These are phyloP conservation scores for Globodera ellingtonae DNA, from an alignment of 1,140 invertebrate genomes.

Conservation along the genomic window DNA sequence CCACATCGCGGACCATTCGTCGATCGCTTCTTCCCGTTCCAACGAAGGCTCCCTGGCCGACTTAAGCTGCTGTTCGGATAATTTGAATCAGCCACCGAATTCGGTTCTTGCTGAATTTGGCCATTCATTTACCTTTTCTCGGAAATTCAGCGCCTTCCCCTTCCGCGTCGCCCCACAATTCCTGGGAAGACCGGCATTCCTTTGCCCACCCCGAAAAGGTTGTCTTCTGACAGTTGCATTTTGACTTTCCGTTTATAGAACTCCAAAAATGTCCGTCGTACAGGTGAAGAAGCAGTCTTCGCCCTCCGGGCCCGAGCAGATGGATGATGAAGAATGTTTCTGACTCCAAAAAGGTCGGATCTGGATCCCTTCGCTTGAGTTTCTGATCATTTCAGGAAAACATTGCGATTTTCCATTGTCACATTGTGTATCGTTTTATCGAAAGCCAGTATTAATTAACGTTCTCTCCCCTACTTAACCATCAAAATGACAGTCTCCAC, in stretches of 20 bases:
- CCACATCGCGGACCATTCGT: conserved; percentile 26
- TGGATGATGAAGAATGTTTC: conserved; percentile 29
- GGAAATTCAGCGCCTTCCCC: conserved; percentile 39
- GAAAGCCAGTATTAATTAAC: too few relatives aligned
- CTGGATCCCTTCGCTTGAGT: neutral
- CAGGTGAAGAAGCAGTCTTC: conserved; percentile 10
- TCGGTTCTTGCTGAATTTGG: conserved; percentile 23
- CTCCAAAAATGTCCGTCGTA: conserved; percentile 6
- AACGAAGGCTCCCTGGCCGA: conserved; percentile 43
- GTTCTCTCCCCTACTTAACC: too few relatives aligned
- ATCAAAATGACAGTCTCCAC: too few relatives aligned
- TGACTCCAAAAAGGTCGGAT: neutral
- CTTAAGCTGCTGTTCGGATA: conserved; percentile 26
- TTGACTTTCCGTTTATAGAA: conserved; percentile 8
- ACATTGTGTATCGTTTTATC: too few relatives aligned
- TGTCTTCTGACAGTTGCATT: neutral
- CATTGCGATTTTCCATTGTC: too few relatives aligned
- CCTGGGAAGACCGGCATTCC: conserved; percentile 42
- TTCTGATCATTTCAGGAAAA: too few relatives aligned
- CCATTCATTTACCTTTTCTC: neutral
- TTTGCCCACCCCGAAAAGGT: conserved; percentile 26
- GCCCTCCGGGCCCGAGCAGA: conserved; percentile 5
- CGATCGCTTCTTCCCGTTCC: conserved; percentile 32
- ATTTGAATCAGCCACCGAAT: conserved; percentile 27
- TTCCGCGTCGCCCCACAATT: conserved; percentile 37